Conservation (phyloP, 2,888 invertebrate genomes). For the Dermolepida albohirtum region DNA sequence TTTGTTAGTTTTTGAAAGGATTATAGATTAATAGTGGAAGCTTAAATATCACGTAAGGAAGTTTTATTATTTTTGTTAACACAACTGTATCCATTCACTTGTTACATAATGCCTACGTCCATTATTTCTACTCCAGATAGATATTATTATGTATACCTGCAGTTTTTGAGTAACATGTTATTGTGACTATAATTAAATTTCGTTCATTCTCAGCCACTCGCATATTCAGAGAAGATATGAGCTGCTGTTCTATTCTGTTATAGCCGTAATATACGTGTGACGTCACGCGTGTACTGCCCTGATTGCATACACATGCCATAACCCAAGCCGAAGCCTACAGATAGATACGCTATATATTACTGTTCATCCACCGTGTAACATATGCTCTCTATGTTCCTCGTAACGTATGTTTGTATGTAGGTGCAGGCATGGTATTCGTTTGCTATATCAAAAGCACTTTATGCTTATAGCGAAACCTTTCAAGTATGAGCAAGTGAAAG, state of each 20-base stretch:
- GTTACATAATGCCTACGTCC: too few species aligned
- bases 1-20: too few species aligned
- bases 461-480: constrained; percentile 17
- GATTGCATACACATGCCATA: constrained; percentile 55
- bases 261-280: constrained; percentile 53
- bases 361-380: constrained; percentile 47
- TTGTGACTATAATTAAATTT: constrained; percentile 35
- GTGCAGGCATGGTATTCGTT: constrained; percentile 39
- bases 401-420: constrained; percentile 12
- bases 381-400: constrained; percentile 41
- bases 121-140: too few species aligned
- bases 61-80: too few species aligned
- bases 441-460: constrained; percentile 40
- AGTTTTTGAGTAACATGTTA: not conserved
- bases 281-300: constrained; percentile 53
- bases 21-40: too few species aligned
- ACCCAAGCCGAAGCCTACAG: constrained; percentile 49
- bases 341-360: constrained; percentile 46
- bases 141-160: too few species aligned
- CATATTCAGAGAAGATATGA: constrained; percentile 35
- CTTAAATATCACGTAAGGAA: too few species aligned
- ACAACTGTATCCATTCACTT: too few species aligned
- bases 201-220: constrained; percentile 14
- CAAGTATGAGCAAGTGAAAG: constrained; percentile 27
- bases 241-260: constrained; percentile 32